A percentile compares a stretch with the other conserved stretches of the same genome.
phyloP scores from a whole-genome alignment of 2,888 invertebrate genomes.

The Diaphora mendica region DNA sequence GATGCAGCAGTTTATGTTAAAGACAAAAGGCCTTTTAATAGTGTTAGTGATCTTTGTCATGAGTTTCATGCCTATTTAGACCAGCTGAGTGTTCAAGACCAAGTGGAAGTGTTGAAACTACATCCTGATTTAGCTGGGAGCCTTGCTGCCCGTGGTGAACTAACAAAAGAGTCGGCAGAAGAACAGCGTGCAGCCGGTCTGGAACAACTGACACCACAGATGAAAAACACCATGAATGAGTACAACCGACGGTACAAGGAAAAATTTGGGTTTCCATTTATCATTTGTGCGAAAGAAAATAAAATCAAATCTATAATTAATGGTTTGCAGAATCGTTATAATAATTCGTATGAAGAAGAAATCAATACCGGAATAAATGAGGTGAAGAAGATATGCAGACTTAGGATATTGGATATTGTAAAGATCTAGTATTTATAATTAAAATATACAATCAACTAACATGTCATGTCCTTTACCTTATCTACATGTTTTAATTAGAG shows the following conservation, averaged over 20 bases:
- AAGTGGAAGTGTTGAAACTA: conserved; percentile 83
- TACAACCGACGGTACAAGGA: conserved; percentile 84
- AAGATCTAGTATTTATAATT: conserved; percentile 36
- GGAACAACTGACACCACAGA: conserved; percentile 80
- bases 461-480: no score
- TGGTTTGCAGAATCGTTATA: conserved; percentile 83
- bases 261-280: conserved; percentile 90
- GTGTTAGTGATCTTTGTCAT: conserved; percentile 76
- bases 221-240: conserved; percentile 80
- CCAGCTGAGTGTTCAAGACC: conserved; percentile 78
- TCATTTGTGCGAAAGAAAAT: conserved; percentile 89
- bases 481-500: background rate
- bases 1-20: conserved; percentile 83
- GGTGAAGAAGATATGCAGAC: conserved; percentile 89
- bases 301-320: conserved; percentile 86
- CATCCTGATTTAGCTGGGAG: conserved; percentile 89
- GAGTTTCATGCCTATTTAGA: conserved; percentile 86
- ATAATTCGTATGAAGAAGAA: conserved; percentile 85
- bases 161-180: conserved; percentile 86
- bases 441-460: background rate
- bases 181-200: conserved; percentile 87
- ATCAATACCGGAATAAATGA: conserved; percentile 86
- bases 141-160: conserved; percentile 82
- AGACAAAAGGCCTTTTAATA: conserved; percentile 83
- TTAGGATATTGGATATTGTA: conserved; percentile 86